Conservation (phyloP, 1,140 invertebrate genomes). For the Drosophila pandora region DNA sequence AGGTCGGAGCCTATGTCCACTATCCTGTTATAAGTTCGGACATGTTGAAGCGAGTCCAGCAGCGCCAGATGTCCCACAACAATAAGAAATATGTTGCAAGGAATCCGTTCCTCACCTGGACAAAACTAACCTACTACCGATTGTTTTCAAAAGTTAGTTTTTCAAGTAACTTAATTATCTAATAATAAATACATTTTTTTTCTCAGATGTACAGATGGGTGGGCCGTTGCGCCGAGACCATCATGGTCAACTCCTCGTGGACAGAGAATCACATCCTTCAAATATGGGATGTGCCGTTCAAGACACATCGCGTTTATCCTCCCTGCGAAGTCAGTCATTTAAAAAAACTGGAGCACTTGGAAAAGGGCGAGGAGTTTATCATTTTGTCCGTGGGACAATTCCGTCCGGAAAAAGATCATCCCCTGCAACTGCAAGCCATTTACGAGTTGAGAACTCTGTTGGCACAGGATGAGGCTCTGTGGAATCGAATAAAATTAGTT, state of each 20-base stretch:
- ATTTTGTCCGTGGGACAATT: constrained; percentile 98
- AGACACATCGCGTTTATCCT: constrained; percentile 94
- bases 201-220: constrained; percentile 90
- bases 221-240: constrained; percentile 92
- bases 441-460: constrained; percentile 91
- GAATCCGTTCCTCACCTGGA: constrained; percentile 91
- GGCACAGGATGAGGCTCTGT: constrained; percentile 87
- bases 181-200: background rate
- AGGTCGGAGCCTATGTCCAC: constrained; percentile 95
- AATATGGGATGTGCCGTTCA: constrained; percentile 91
- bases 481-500: constrained; percentile 89
- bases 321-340: constrained; percentile 96
- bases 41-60: constrained; percentile 93
- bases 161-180: background rate
- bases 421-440: constrained; percentile 94
- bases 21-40: constrained; percentile 98
- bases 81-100: constrained; percentile 93
- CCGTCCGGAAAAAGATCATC: constrained; percentile 98
- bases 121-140: constrained; percentile 96
- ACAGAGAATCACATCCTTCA: constrained; percentile 95
- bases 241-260: constrained; percentile 99
- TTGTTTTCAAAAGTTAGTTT: constrained; percentile 91
- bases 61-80: constrained; percentile 89
- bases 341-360: constrained; percentile 87
- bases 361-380: constrained; percentile 86